A percentile compares a stretch with the other conserved stretches of the same genome.
phyloP scores from a whole-genome alignment of 2,113 vertebrate species.

The Tetrax tetrax region DNA sequence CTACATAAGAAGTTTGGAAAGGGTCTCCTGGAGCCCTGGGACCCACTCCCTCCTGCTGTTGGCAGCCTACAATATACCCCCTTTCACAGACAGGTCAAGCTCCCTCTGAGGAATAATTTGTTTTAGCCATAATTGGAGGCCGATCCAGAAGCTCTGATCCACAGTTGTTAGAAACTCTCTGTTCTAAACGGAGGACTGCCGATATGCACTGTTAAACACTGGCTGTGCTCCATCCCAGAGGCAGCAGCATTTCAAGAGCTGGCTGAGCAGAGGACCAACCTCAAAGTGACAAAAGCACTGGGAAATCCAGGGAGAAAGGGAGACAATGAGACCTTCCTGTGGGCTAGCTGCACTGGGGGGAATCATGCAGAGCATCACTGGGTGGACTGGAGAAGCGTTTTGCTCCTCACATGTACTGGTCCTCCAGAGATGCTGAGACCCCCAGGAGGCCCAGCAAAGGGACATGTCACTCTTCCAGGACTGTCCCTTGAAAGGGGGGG shows the following conservation, averaged over 20 bases:
- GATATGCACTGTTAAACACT: neutral
- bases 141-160: neutral
- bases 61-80: neutral
- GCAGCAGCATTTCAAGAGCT: neutral
- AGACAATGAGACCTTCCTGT: neutral
- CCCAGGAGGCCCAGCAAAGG: neutral
- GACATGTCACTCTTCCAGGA: neutral
- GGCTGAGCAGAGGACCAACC: neutral
- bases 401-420: neutral
- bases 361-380: neutral
- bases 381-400: neutral
- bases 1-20: slow-evolving; percentile 28
- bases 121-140: neutral
- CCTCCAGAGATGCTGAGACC: neutral
- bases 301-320: neutral
- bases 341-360: neutral
- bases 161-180: neutral
- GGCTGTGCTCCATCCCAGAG: slow-evolving; percentile 26
- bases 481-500: too few relatives aligned
- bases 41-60: neutral
- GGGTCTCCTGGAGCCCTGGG: neutral
- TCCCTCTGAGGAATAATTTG: neutral
- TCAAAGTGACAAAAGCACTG: neutral
- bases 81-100: slow-evolving; percentile 15
- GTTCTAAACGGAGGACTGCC: neutral